Evolutionary conservation across 2,113 vertebrate species (phyloP), one percentile per base, ranked within the genome.

Genomic region (Equus quagga): DNA sequence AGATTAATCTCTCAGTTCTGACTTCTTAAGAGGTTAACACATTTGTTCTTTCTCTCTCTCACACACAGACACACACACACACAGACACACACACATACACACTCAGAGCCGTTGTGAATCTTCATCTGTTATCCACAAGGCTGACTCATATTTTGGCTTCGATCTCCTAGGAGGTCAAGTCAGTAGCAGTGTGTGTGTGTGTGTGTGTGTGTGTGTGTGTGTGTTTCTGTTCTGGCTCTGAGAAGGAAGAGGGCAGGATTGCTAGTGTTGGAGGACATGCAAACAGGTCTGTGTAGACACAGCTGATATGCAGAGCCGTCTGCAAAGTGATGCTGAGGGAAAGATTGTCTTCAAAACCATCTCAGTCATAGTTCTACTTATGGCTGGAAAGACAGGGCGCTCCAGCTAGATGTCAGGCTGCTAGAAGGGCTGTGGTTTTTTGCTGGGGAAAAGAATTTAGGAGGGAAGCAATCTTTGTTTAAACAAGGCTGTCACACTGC

Each of bases 301-400:
- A 95, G 86, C 81, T 14, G 83, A 94, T 26, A 44, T 11, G 36
- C 91, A 98, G 65, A 2, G 12, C 62, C 72, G 72, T 80, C 65
- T 64, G 49, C 73, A 86, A 54, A 94, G 70, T 8, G n/a, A 89
- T 41, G 19, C 26, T 0, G 73, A 89, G 58, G 89, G 75, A 73
- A 86, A 58, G 62, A 56, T 62, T 19, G 33, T 75, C 56, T 93
- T 91, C 92, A 33, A 2, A 80, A 46, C 44, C 44, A 2, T 28
- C 69, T 64, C 72, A 14, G 1, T 70, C 79, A 51, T 2, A 8
- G 69, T 64, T 64, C 87, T 90, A 0, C 24, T 69, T 79, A 56
- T 58, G 84, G 75, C 65, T 75, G 24, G 15, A 58, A 58, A 75
- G 60, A 41, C 67, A 64, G 94, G 26, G 26, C 72, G 31, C 51